Conservation (phyloP, 2,797 vertebrate genomes). For the Bryconaethiops microstoma region DNA sequence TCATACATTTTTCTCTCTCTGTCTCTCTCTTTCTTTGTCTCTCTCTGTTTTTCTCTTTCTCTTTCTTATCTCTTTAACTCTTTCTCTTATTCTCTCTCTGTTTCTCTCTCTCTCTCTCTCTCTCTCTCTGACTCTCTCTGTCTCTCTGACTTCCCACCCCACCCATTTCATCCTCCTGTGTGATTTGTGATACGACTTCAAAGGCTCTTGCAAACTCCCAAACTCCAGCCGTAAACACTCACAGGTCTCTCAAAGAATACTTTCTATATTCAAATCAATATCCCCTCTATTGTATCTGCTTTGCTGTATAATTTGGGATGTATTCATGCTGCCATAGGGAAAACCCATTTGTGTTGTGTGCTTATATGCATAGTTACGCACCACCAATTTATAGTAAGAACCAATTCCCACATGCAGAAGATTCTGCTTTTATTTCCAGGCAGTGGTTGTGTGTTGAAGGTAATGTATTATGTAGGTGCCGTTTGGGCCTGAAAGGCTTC, state of each 20-base stretch:
- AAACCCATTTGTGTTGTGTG: background rate
- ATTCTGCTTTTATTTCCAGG: background rate
- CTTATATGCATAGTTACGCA: background rate
- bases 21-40: too few relatives aligned
- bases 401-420: background rate
- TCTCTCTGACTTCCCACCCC: too few relatives aligned
- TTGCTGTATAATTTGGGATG: background rate
- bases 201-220: conserved; percentile 29
- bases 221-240: background rate
- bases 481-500: background rate
- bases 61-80: too few relatives aligned
- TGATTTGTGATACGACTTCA: conserved; percentile 35
- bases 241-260: background rate
- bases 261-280: conserved; percentile 4
- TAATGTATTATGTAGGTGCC: background rate
- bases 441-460: background rate
- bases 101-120: too few relatives aligned
- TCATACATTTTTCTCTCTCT: too few relatives aligned
- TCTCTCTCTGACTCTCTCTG: too few relatives aligned
- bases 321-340: background rate
- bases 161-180: background rate
- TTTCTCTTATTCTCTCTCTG: too few relatives aligned
- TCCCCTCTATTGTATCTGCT: background rate
- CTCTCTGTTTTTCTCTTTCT: too few relatives aligned
- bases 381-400: background rate